Evolutionary conservation across 2,113 vertebrate genomes (phyloP).

Genomic region (Hoplias malabaricus): DNA sequence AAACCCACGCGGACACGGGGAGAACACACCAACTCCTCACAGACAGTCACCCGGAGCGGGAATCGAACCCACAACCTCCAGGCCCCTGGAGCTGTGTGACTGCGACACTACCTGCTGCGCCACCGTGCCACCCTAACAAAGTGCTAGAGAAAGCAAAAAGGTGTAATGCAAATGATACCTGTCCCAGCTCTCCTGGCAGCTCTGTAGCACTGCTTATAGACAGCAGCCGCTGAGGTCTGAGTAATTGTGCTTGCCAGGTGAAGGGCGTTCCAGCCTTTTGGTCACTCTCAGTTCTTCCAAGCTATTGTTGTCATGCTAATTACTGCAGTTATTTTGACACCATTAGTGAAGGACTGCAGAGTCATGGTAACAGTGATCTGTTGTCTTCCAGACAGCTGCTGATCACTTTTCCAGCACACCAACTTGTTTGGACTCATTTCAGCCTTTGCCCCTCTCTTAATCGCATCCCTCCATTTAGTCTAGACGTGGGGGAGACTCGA

Average conservation of each 20-base stretch:
- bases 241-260: constrained; percentile 19
- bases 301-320: constrained; percentile 29
- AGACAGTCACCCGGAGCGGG: no score
- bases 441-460: no score
- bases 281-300: not conserved
- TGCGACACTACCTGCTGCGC: no score
- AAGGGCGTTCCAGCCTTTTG: not conserved
- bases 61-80: no score
- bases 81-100: no score
- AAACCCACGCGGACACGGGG: no score
- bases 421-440: no score
- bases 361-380: not conserved
- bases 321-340: constrained; percentile 29
- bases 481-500: no score
- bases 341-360: constrained; percentile 3
- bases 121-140: no score
- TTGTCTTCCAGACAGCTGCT: not conserved
- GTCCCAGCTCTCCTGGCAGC: not conserved
- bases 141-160: not conserved
- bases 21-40: no score
- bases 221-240: constrained; percentile 6
- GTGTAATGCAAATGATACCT: constrained; percentile 10
- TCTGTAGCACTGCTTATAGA: not conserved
- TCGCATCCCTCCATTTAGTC: no score
- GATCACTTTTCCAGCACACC: not conserved